Evolutionary conservation across 2,888 invertebrate species (phyloP).

Genomic region (Furcula furcula): DNA sequence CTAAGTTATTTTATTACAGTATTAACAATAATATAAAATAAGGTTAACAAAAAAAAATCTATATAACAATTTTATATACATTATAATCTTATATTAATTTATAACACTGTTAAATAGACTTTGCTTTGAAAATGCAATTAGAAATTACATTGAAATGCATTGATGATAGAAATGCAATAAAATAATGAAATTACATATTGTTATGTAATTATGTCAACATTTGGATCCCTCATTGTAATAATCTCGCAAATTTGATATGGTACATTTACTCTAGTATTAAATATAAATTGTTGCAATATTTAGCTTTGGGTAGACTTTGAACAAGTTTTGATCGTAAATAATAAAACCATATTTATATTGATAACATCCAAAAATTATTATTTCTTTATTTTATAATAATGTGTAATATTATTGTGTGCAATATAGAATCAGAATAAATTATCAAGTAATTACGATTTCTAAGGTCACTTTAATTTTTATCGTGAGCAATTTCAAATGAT

Average conservation of each 20-base stretch:
- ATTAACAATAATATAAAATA: constrained; percentile 55
- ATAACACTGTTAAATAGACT: constrained; percentile 22
- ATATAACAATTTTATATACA: constrained; percentile 70
- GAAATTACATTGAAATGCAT: constrained; percentile 46
- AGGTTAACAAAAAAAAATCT: constrained; percentile 63
- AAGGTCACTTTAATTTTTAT: constrained; percentile 47
- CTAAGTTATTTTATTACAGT: constrained; percentile 48
- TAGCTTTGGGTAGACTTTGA: background rate
- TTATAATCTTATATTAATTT: constrained; percentile 47
- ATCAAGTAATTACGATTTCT: too few species aligned
- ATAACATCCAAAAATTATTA: too few species aligned
- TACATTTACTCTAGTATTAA: background rate
- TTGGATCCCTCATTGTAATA: background rate
- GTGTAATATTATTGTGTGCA: too few species aligned
- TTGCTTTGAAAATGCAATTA: constrained; percentile 42
- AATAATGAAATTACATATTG: background rate
- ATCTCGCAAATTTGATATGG: background rate
- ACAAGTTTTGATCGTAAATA: too few species aligned
- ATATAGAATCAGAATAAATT: too few species aligned
- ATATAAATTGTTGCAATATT: background rate
- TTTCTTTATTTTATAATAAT: too few species aligned
- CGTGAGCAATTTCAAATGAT: constrained; percentile 50
- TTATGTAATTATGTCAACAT: background rate
- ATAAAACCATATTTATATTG: too few species aligned
- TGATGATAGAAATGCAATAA: constrained; percentile 43